Conservation (phyloP, 2,113 vertebrate genomes). For the Romanogobio albipinnatus region DNA sequence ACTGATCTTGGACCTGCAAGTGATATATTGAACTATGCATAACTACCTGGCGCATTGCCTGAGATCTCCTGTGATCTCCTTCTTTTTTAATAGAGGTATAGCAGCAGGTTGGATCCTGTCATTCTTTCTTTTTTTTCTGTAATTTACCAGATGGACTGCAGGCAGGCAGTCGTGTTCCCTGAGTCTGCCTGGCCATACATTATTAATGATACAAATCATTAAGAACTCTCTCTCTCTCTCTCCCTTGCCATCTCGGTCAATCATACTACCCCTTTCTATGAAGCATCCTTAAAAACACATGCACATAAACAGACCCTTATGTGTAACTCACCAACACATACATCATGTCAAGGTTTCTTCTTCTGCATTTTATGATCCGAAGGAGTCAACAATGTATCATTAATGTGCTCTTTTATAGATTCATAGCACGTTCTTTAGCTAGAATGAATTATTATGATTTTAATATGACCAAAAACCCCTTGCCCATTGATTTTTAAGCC, state of each 20-base stretch:
- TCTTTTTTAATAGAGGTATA: constrained; percentile 17
- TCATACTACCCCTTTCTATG: neutral
- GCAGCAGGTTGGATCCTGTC: constrained; percentile 33
- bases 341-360: neutral
- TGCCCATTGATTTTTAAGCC: too few species aligned
- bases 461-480: neutral
- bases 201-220: constrained; percentile 59
- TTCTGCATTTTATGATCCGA: constrained; percentile 12
- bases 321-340: neutral
- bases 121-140: constrained; percentile 15
- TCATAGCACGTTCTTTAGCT: neutral
- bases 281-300: constrained; percentile 5
- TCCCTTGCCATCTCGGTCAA: constrained; percentile 32
- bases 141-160: constrained; percentile 58
- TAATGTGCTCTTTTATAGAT: neutral
- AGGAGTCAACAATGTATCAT: neutral
- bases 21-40: constrained; percentile 12
- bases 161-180: constrained; percentile 53
- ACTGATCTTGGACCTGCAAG: constrained; percentile 13
- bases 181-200: constrained; percentile 49
- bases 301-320: neutral
- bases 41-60: constrained; percentile 14
- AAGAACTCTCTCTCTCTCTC: constrained; percentile 40
- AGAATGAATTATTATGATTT: neutral
- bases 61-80: neutral